phyloP scores from a whole-genome alignment of 2,888 invertebrate genomes.

The Crocallis elinguaria region DNA sequence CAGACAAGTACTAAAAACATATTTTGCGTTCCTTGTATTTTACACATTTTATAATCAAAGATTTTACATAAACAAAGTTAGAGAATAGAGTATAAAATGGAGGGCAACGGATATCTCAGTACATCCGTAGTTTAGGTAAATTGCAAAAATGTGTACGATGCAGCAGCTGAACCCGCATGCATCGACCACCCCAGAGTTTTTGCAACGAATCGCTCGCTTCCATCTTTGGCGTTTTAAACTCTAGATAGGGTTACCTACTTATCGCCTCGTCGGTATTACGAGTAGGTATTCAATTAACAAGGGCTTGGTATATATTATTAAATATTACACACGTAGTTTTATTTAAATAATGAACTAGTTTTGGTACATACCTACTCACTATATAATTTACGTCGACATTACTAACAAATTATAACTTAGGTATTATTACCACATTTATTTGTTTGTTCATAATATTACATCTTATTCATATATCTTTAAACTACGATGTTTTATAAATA shows the following conservation, averaged over 20 bases:
- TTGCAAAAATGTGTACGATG: constrained; percentile 63
- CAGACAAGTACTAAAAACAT: neutral
- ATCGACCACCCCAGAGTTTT: constrained; percentile 70
- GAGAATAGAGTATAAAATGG: constrained; percentile 10
- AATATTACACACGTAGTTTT: no score
- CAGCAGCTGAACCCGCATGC: constrained; percentile 81
- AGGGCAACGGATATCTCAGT: constrained; percentile 50
- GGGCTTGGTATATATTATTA: neutral
- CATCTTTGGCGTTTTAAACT: constrained; percentile 34
- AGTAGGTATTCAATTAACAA: no score
- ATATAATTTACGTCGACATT: no score
- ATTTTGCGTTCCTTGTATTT: neutral
- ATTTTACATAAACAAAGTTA: constrained; percentile 8
- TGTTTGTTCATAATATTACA: no score
- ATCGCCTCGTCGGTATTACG: neutral
- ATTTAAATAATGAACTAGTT: no score
- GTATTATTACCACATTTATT: no score
- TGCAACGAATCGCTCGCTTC: constrained; percentile 49
- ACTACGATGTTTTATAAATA: no score
- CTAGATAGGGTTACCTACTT: constrained; percentile 3
- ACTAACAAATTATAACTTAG: no score
- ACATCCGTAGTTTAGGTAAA: constrained; percentile 56
- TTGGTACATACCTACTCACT: no score
- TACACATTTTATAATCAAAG: neutral
- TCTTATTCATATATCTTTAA: no score